Conservation (phyloP, 2,888 invertebrate genomes). For the Dusona sp. region DNA sequence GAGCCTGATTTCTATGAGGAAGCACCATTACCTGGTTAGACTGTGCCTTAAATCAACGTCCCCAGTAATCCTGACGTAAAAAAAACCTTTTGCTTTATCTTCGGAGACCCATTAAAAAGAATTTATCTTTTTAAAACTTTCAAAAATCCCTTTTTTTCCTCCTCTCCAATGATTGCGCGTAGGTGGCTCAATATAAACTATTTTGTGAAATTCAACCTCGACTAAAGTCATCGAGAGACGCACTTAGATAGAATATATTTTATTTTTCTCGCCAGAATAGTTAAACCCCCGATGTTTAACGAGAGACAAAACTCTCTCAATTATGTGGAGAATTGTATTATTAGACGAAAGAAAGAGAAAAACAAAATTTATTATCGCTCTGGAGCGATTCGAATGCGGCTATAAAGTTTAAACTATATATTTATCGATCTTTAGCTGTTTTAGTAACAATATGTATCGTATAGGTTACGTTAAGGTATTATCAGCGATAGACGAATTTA, state of each 20-base stretch:
- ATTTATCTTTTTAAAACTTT: neutral
- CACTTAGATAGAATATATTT: slow-evolving; percentile 47
- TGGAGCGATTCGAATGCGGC: slow-evolving; percentile 47
- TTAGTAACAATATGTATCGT: slow-evolving; percentile 54
- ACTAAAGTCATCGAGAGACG: neutral
- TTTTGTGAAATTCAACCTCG: neutral
- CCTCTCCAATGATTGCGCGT: neutral
- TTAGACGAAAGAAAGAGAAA: neutral
- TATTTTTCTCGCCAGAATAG: slow-evolving; percentile 31
- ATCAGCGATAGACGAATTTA: no score
- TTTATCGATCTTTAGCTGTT: slow-evolving; percentile 50
- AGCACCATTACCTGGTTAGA: slow-evolving; percentile 93
- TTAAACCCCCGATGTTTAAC: neutral
- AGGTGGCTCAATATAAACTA: slow-evolving; percentile 44
- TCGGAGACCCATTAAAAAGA: neutral
- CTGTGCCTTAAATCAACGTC: slow-evolving; percentile 79
- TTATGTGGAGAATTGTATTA: slow-evolving; percentile 37
- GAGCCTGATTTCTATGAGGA: slow-evolving; percentile 98
- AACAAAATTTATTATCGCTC: slow-evolving; percentile 28
- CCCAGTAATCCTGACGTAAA: neutral
- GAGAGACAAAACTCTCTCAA: slow-evolving; percentile 6
- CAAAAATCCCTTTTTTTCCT: neutral
- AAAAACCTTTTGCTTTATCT: neutral
- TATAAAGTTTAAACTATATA: slow-evolving; percentile 56
- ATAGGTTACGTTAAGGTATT: slow-evolving; percentile 46